phyloP scores from a whole-genome alignment of 2,888 invertebrate species.

The Acleris sparsana region DNA sequence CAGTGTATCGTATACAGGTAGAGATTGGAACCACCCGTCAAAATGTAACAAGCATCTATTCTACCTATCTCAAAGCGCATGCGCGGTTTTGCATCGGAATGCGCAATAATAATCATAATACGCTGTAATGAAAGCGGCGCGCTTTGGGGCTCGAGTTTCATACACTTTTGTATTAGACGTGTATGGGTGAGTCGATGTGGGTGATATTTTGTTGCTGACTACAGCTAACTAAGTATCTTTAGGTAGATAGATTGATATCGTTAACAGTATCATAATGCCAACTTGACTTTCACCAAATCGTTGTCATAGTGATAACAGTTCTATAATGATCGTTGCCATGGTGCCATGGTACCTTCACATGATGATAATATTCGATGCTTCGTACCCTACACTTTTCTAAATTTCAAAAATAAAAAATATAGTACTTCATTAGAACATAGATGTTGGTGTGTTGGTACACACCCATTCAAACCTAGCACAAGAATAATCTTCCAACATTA shows the following conservation, averaged over 20 bases:
- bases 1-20: background rate
- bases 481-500: constrained; percentile 6
- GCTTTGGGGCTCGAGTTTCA: constrained; percentile 33
- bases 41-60: constrained; percentile 19
- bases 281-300: too few relatives aligned
- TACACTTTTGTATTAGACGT: constrained; percentile 27
- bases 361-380: too few relatives aligned
- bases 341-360: too few relatives aligned
- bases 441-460: background rate
- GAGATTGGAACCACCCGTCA: constrained; percentile 11
- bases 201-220: constrained; percentile 23
- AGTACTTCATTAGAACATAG: too few relatives aligned
- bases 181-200: constrained; percentile 13
- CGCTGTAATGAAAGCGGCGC: constrained; percentile 24
- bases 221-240: too few relatives aligned
- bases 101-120: constrained; percentile 36
- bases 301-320: too few relatives aligned
- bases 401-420: too few relatives aligned
- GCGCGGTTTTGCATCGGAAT: constrained; percentile 35
- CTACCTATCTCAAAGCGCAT: constrained; percentile 28
- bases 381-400: too few relatives aligned
- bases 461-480: background rate
- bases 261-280: too few relatives aligned
- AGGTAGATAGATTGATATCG: too few relatives aligned
- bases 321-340: too few relatives aligned